Percentiles rank a stretch among this genome's conserved stretches.
These are phyloP conservation scores for Zalophus californianus DNA, from an alignment of 2,797 vertebrate species.

Conservation along the genomic window DNA sequence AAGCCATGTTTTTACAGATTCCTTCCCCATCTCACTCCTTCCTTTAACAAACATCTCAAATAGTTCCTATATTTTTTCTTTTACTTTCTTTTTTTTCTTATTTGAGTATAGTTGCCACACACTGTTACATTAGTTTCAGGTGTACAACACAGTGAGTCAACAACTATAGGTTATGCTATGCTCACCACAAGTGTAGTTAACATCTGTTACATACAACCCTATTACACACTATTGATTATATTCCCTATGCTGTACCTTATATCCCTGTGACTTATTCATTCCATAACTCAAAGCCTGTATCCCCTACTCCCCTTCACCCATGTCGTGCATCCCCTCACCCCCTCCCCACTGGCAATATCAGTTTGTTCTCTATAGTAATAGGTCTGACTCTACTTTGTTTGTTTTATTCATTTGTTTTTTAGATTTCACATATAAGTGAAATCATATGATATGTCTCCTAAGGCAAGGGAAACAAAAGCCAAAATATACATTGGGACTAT, in stretches of 20 bases:
- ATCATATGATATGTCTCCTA: background rate
- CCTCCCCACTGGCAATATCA: background rate
- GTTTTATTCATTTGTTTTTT: background rate
- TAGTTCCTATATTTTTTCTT: background rate
- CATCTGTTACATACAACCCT: background rate
- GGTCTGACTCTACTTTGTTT: background rate
- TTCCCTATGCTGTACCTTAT: background rate
- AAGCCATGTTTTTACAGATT: background rate
- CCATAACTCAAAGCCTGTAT: background rate
- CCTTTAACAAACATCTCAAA: conserved; percentile 23
- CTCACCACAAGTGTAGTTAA: background rate
- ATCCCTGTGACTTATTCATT: background rate
- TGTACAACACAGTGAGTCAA: background rate
- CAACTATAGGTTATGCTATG: background rate
- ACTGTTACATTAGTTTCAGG: background rate
- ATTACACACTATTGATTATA: background rate
- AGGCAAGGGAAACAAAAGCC: background rate
- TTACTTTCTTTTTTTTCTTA: background rate
- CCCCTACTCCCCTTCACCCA: background rate
- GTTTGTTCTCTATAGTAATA: background rate
- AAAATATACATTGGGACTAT: background rate
- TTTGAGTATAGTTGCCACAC: background rate
- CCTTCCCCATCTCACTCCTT: background rate
- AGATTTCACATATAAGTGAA: background rate
- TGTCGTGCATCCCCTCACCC: background rate